phyloP scores from a whole-genome alignment of 2,888 invertebrate genomes.

The Hybos culiciformis region DNA sequence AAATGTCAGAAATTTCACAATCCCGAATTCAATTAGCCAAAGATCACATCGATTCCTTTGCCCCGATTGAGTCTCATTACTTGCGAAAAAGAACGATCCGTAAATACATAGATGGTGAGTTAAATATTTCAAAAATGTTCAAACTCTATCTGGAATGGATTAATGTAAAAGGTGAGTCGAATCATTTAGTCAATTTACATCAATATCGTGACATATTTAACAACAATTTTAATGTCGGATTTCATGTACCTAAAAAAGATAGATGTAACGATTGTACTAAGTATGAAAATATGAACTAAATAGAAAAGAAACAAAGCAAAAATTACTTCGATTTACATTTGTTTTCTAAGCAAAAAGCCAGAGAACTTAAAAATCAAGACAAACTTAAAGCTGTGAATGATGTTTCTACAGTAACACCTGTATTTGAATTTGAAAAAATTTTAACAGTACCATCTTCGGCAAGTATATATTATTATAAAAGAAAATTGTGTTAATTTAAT shows the following conservation, averaged over 20 bases:
- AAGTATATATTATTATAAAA: conserved; percentile 13
- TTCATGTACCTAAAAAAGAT: conserved; percentile 14
- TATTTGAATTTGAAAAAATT: conserved; percentile 17
- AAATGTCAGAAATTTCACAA: neutral
- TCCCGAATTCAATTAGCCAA: neutral
- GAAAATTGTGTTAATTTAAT: conserved; percentile 14
- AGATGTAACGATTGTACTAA: no score
- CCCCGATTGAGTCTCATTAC: neutral
- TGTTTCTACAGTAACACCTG: conserved; percentile 5
- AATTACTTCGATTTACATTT: neutral
- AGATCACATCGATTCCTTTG: neutral
- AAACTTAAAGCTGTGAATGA: conserved; percentile 1
- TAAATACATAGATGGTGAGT: neutral
- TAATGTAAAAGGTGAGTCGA: neutral
- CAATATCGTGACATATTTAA: conserved; percentile 12
- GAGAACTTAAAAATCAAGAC: neutral
- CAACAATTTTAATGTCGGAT: conserved; percentile 13
- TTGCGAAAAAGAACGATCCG: neutral
- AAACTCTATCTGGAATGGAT: neutral
- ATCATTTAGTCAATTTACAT: neutral
- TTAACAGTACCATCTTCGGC: conserved; percentile 11
- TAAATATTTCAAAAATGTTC: no score
- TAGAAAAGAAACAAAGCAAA: conserved; percentile 4
- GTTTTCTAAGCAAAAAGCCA: conserved; percentile 2
- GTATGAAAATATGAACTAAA: conserved; percentile 5